A percentile compares a stretch with the other conserved stretches of the same genome.
These are phyloP conservation scores for Spodoptera picta DNA, from an alignment of 2,888 invertebrate genomes.

Conservation along the genomic window DNA sequence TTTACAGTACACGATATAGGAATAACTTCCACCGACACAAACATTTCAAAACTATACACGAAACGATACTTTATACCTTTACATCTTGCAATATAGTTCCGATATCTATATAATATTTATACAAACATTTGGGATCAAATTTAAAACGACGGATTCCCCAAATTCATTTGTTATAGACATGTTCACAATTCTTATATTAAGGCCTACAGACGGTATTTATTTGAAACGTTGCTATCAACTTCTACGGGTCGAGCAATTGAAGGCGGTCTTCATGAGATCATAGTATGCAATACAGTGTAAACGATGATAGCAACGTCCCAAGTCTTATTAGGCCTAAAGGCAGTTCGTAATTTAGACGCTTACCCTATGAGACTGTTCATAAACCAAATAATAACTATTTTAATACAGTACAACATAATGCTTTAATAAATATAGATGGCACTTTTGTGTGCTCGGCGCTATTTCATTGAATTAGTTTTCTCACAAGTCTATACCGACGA, in stretches of 20 bases:
- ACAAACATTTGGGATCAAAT: slow-evolving; percentile 37
- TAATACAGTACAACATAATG: background rate
- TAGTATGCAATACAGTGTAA: slow-evolving; percentile 20
- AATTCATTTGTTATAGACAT: slow-evolving; percentile 15
- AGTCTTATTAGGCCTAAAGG: slow-evolving; percentile 44
- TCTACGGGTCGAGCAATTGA: slow-evolving; percentile 23
- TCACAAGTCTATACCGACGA: background rate
- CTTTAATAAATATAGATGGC: slow-evolving; percentile 10
- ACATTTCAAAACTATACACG: slow-evolving; percentile 32
- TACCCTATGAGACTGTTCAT: slow-evolving; percentile 50
- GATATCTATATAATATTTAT: slow-evolving; percentile 32
- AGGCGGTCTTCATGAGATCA: slow-evolving; percentile 39
- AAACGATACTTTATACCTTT: slow-evolving; percentile 19
- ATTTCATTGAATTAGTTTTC: too few relatives aligned
- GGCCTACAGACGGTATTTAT: slow-evolving; percentile 23
- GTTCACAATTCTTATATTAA: slow-evolving; percentile 43
- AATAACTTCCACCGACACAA: slow-evolving; percentile 43
- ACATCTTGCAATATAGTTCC: slow-evolving; percentile 29
- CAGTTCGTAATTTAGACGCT: slow-evolving; percentile 46
- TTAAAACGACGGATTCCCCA: slow-evolving; percentile 34
- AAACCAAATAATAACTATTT: slow-evolving; percentile 40
- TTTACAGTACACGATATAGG: slow-evolving; percentile 41
- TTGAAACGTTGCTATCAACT: slow-evolving; percentile 41
- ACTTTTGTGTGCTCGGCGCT: slow-evolving; percentile 4
- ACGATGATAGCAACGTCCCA: slow-evolving; percentile 44